Conservation (phyloP, 2,113 vertebrate genomes). For the Poicephalus meyeri region DNA sequence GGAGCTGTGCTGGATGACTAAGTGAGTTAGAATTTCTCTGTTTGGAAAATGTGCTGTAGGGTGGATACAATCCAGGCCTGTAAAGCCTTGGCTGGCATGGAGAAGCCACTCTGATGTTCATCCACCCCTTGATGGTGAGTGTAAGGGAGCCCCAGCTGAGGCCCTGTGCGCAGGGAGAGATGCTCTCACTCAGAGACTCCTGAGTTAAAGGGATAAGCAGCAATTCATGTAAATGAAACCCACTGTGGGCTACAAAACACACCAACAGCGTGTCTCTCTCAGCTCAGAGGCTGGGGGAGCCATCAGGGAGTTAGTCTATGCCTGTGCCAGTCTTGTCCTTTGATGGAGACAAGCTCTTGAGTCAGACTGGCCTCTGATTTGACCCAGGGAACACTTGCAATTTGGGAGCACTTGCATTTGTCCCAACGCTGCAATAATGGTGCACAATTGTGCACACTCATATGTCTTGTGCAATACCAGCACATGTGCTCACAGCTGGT, state of each 20-base stretch:
- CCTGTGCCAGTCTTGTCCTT: not conserved
- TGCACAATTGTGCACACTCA: not conserved
- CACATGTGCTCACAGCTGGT: not conserved
- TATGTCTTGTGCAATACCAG: not conserved
- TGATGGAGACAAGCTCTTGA: not conserved
- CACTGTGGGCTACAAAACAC: not conserved
- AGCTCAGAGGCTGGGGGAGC: not conserved
- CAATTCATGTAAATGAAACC: not conserved
- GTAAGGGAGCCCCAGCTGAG: not conserved
- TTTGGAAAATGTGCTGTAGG: conserved; percentile 8
- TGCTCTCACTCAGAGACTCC: not conserved
- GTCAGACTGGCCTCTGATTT: not conserved
- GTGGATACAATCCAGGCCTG: not conserved
- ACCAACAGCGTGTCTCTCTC: not conserved
- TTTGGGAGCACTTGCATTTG: not conserved
- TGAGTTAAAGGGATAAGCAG: not conserved
- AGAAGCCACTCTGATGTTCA: not conserved
- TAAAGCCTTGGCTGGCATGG: not conserved
- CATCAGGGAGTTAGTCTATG: fast-evolving
- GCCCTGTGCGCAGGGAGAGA: fast-evolving
- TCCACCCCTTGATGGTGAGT: not conserved
- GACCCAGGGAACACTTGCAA: not conserved
- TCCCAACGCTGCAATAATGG: fast-evolving
- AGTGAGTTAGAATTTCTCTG: conserved; percentile 35
- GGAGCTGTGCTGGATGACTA: conserved; percentile 42